Conservation (phyloP, 2,113 vertebrate species). For the Numida meleagris region DNA sequence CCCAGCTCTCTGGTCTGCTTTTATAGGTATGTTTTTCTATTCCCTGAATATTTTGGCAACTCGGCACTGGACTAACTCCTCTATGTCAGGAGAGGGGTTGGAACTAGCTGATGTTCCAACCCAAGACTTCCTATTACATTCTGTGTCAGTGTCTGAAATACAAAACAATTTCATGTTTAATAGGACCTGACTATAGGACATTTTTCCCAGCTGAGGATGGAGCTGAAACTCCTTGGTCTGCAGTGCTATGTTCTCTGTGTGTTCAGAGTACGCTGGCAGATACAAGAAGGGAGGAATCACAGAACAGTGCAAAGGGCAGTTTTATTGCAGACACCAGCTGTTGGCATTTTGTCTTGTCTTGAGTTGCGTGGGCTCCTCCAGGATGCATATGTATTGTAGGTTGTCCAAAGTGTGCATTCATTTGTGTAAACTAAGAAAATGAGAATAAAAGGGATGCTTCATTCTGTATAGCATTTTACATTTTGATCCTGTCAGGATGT, state of each 20-base stretch:
- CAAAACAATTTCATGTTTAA: not conserved
- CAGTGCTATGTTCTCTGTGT: not conserved
- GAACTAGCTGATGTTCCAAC: not conserved
- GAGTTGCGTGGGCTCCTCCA: not conserved
- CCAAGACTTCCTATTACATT: not conserved
- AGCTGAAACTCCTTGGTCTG: not conserved
- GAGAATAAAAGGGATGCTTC: not conserved
- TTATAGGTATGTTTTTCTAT: not conserved
- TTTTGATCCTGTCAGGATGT: not conserved
- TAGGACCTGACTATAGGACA: not conserved
- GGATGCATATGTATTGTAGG: not conserved
- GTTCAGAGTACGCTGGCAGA: not conserved
- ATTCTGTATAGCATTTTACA: not conserved
- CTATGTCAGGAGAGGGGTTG: not conserved
- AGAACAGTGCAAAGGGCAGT: accelerated
- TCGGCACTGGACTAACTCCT: not conserved
- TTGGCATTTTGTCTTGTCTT: not conserved
- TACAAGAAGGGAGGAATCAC: not conserved
- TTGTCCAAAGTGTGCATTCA: not conserved
- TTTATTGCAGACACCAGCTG: not conserved
- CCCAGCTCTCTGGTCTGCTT: not conserved
- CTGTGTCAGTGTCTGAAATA: not conserved
- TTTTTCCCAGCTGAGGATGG: not conserved
- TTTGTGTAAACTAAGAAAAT: not conserved
- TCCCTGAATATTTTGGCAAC: not conserved